phyloP scores from a whole-genome alignment of 2,113 vertebrate species.

The Oryzias woworae region DNA sequence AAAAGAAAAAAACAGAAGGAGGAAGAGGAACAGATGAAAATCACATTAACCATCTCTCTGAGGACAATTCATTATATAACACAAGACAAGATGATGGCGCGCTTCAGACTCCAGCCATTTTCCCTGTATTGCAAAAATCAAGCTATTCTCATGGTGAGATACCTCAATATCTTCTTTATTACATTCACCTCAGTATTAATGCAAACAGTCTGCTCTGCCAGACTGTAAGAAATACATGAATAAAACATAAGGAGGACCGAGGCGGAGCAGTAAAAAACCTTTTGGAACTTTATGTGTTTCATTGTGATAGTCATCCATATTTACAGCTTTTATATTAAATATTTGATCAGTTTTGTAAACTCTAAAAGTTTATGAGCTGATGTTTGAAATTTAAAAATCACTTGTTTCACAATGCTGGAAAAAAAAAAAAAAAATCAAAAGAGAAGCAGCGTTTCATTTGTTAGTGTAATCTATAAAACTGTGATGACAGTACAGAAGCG shows the following conservation, averaged over 20 bases:
- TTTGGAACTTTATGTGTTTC: too few relatives aligned
- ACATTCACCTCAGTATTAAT: slow-evolving; percentile 43
- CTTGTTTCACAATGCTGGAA: too few relatives aligned
- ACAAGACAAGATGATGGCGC: neutral
- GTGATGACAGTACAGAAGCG: neutral
- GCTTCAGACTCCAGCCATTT: slow-evolving; percentile 13
- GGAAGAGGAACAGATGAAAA: slow-evolving; percentile 1
- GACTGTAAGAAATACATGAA: slow-evolving; percentile 52
- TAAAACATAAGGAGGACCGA: slow-evolving; percentile 53
- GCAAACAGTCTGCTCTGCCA: slow-evolving; percentile 44
- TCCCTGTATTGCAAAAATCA: slow-evolving; percentile 15
- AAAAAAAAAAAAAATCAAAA: too few relatives aligned
- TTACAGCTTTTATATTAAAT: too few relatives aligned
- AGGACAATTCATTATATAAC: slow-evolving; percentile 6
- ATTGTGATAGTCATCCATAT: too few relatives aligned
- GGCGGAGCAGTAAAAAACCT: too few relatives aligned
- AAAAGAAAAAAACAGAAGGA: neutral
- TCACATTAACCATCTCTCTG: slow-evolving; percentile 9
- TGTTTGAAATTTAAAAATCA: too few relatives aligned
- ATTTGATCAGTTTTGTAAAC: too few relatives aligned
- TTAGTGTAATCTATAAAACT: too few relatives aligned
- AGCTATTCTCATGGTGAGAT: slow-evolving; percentile 18
- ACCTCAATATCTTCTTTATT: slow-evolving; percentile 52
- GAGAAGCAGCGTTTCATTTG: too few relatives aligned
- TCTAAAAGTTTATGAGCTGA: too few relatives aligned